Evolutionary conservation across 2,797 vertebrate species (phyloP), one percentile per base, ranked within the genome.

Genomic region (Pelobates cultripes): DNA sequence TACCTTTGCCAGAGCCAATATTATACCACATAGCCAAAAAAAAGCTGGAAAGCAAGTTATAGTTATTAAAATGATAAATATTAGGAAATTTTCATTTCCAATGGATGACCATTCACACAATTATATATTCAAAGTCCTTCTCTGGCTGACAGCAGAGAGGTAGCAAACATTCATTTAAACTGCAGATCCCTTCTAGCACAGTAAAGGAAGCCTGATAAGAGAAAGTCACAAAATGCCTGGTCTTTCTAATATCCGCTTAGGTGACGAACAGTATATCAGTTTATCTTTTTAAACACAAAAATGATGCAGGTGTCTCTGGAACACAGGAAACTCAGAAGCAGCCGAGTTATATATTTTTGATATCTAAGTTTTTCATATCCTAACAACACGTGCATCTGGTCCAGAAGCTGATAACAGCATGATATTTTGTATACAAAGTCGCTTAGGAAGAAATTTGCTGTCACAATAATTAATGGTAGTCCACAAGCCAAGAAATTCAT

Each of bases 181-280:
- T 40, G 13, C n/a, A 3, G 51, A n/a, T 9, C 28, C 14, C 63
- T 78, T 71, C 55, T 71, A 47, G 41, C 55, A 17, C 17, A 61
- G 68, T 44, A 63, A 7, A 10, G 71, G 71, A 55, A 57, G 71
- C 68, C 5, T 71, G 76, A 78, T 78, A 78, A 78, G 76, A 60
- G 53, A 5, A 2, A 42, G 55, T 78, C 67, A 70, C 68, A 63
- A 78, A 71, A 63, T 44, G 3, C 12, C 66, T 10, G 66, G 12
- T 14, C 66, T 43, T 42, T 78, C 12, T 78, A 70, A 78, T 78
- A 78, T 78, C 77, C 77, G 55, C 13, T 73, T 42, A 43, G 66
- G 66, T 7, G 3, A 7, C 28, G 3, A 13, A n/a, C 9, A 57
- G 13, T 17, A 55, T 41, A 57, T 69, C 66, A 9, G 68, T 64